phyloP scores from a whole-genome alignment of 2,113 vertebrate species.

The Eubucco bourcierii region DNA sequence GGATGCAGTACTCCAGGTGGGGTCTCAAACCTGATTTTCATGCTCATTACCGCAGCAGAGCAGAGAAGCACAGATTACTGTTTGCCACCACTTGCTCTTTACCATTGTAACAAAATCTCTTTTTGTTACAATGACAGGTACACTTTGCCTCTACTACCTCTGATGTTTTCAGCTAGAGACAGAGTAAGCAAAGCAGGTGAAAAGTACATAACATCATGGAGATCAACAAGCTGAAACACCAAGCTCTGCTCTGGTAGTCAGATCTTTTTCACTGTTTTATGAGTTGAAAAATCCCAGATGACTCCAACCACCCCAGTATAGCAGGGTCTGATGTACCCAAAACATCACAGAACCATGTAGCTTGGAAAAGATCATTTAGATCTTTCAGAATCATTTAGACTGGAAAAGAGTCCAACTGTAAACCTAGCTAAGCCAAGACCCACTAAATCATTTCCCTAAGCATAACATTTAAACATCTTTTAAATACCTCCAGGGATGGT shows the following conservation, averaged over 20 bases:
- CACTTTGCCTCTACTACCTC: not conserved
- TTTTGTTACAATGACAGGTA: not conserved
- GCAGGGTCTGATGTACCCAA: not conserved
- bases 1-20: too few relatives aligned
- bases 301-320: fast-evolving
- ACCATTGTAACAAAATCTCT: not conserved
- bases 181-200: not conserved
- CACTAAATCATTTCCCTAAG: not conserved
- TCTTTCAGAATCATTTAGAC: too few relatives aligned
- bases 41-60: not conserved
- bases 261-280: not conserved
- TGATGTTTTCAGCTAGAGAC: not conserved
- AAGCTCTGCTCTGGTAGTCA: not conserved
- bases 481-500: too few relatives aligned
- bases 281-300: not conserved
- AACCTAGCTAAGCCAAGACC: not conserved
- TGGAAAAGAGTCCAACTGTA: not conserved
- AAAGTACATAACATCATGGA: not conserved
- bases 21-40: too few relatives aligned
- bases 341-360: too few relatives aligned
- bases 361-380: too few relatives aligned
- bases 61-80: not conserved
- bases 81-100: not conserved
- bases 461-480: too few relatives aligned
- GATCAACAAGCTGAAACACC: not conserved